Percentiles rank a stretch among this genome's conserved stretches.
These are phyloP conservation scores for crab-eating macaque (Macaca fascicularis) DNA, from an alignment of 2,113 vertebrate genomes.

Conservation along the genomic window DNA sequence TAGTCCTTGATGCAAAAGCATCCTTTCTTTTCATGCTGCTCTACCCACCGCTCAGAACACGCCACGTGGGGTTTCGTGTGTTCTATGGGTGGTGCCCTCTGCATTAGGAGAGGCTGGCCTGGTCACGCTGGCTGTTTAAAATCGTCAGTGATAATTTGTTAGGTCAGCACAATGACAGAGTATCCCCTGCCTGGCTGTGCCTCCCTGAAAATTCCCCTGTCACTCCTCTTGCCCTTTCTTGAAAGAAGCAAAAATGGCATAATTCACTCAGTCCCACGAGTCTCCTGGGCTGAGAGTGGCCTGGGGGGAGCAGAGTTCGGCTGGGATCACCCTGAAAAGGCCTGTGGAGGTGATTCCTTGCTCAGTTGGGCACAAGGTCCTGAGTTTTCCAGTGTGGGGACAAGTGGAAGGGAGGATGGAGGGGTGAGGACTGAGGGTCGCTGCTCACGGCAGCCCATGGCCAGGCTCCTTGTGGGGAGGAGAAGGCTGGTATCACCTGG, in stretches of 20 bases:
- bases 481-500: fast-evolving
- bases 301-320: neutral
- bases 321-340: neutral
- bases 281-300: neutral
- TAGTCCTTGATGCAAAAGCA: neutral
- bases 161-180: neutral
- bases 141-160: neutral
- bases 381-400: neutral
- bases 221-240: fast-evolving
- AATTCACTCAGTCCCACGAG: fast-evolving
- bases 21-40: neutral
- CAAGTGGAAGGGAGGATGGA: fast-evolving
- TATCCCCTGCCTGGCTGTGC: neutral
- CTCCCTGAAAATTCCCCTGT: neutral
- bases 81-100: neutral
- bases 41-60: fast-evolving
- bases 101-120: neutral
- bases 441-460: fast-evolving
- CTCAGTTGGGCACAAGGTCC: neutral
- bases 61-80: fast-evolving
- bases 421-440: neutral
- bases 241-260: neutral
- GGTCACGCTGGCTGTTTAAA: neutral
- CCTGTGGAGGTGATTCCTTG: neutral
- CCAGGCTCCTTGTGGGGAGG: neutral